Evolutionary conservation across 2,113 vertebrate species (phyloP), one percentile per base, ranked within the genome.

Genomic region (Phalacrocorax aristotelis): DNA sequence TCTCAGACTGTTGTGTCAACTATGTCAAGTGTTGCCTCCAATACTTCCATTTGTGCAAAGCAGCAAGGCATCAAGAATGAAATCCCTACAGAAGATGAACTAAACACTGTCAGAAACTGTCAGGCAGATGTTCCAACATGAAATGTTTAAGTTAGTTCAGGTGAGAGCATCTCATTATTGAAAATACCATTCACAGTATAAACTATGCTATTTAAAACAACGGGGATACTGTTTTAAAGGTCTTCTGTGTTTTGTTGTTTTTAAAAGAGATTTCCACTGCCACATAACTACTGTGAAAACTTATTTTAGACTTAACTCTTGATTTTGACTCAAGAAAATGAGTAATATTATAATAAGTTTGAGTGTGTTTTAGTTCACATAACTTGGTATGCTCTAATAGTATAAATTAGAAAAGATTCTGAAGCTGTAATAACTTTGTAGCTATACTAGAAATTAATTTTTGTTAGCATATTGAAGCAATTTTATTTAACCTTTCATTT

Each of bases 81-180:
- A 60, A 79, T 80, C 15, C 68, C 57, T 26, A 34, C 60, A 36
- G 87, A 70, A 76, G 97, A 95, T 18, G 85, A 97, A 19, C 49
- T 74, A 10, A 87, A 84, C 46, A 92, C 97, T 42, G 72, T 92
- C 98, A 25, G 97, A 98, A 48, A 96, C 97, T 60, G 96, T 98
- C 55, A 98, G 98, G 68, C 98, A 99, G 51, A 98, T 98, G 90
- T 93, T 99, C 18, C 98, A 99, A 96, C 99, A 99, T 75, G 98
- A 99, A 97, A 98, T 99, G 97, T 98, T 99, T 96, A 98, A 98
- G 92, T 93, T 99, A 97, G 98, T 99, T 95, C 99, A 99, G 99
- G 99, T 99, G 79, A 96, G 95, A 60, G 18, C 22, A 46, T 79
- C 17, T 76, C 13, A 27, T 80, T 74, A 29, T 72, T 79, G 57